These are phyloP conservation scores for Microchirus variegatus DNA, from an alignment of 2,797 vertebrate species.

Conservation along the genomic window DNA sequence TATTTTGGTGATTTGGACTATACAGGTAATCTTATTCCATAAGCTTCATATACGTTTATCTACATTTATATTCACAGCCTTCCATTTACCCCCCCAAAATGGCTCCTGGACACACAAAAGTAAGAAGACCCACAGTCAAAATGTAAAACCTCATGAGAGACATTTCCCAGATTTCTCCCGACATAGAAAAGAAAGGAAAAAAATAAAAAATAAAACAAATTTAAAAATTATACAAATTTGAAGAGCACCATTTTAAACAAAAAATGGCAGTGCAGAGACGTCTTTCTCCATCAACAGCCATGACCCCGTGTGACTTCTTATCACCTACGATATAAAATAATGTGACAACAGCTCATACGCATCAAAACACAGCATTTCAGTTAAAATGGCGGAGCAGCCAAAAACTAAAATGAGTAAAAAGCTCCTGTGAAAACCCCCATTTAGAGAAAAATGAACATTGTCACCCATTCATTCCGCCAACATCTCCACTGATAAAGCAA, in stretches of 20 bases:
- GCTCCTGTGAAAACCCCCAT: constrained; percentile 43
- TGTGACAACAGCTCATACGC: constrained; percentile 29
- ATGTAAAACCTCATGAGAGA: too few species aligned
- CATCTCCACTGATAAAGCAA: constrained; percentile 54
- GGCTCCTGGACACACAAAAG: background rate
- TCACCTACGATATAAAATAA: constrained; percentile 38
- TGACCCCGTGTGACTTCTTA: constrained; percentile 63
- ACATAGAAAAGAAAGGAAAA: too few species aligned
- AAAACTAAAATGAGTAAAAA: constrained; percentile 54
- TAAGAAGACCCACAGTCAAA: too few species aligned
- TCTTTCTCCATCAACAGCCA: constrained; percentile 21
- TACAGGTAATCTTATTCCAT: too few species aligned
- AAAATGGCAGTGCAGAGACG: background rate
- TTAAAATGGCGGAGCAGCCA: constrained; percentile 81
- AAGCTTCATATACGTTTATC: background rate
- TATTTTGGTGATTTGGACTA: background rate
- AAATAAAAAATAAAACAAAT: too few species aligned
- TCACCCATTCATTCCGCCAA: constrained; percentile 44
- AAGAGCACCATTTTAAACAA: constrained; percentile 6
- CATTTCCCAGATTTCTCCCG: too few species aligned
- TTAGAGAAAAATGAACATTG: constrained; percentile 49
- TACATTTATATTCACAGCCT: too few species aligned
- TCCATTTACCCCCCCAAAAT: background rate
- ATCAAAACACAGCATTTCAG: constrained; percentile 64
- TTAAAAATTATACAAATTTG: background rate